Evolutionary conservation across 2,113 vertebrate species (phyloP).

Genomic region (Motacilla alba): DNA sequence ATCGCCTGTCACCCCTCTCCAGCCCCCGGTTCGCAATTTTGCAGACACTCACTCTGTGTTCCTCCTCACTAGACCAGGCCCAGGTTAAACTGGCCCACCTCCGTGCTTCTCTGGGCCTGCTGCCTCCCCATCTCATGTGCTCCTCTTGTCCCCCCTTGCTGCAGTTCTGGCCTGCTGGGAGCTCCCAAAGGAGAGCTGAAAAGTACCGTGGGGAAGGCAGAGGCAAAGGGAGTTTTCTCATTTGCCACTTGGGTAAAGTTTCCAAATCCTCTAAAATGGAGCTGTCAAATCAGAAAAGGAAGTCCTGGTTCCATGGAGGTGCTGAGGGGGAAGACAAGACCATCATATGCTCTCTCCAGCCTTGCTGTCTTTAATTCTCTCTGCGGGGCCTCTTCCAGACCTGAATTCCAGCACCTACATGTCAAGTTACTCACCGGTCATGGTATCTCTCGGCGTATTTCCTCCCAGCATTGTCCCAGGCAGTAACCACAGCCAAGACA

Average conservation of each 20-base stretch:
- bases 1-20: not conserved
- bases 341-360: fast-evolving
- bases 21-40: fast-evolving
- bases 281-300: not conserved
- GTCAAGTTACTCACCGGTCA: fast-evolving
- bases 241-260: not conserved
- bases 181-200: not conserved
- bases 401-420: not conserved
- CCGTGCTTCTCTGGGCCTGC: not conserved
- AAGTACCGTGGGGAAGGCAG: not conserved
- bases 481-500: not conserved
- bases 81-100: not conserved
- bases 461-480: not conserved
- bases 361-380: not conserved
- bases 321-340: not conserved
- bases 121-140: not conserved
- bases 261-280: not conserved
- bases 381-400: not conserved
- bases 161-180: not conserved
- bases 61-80: not conserved
- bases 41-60: not conserved
- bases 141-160: not conserved
- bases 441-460: fast-evolving
- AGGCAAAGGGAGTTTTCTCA: not conserved
- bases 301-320: not conserved